These are phyloP conservation scores for Cataglyphis altisquamis DNA, from an alignment of 2,888 invertebrate species.

Conservation along the genomic window DNA sequence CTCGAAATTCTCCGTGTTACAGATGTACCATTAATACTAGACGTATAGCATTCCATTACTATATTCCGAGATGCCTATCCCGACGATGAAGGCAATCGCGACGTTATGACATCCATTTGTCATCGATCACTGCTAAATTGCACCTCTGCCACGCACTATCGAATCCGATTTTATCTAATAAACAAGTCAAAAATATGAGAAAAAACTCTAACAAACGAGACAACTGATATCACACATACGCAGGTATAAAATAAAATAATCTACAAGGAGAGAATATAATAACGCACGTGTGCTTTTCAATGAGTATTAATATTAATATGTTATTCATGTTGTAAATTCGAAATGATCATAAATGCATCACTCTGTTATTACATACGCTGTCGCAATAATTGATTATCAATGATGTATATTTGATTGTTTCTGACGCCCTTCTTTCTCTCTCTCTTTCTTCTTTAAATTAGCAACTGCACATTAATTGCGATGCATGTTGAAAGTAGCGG, in stretches of 20 bases:
- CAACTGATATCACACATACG: background rate
- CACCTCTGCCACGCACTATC: conserved; percentile 5
- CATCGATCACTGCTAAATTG: conserved; percentile 61
- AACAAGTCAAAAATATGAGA: background rate
- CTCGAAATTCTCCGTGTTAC: conserved; percentile 66
- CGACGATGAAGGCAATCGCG: conserved; percentile 45
- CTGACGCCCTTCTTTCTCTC: background rate
- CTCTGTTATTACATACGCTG: background rate
- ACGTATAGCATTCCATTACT: conserved; percentile 67
- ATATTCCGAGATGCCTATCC: conserved; percentile 63
- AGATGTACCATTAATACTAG: conserved; percentile 63
- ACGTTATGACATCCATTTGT: conserved; percentile 51
- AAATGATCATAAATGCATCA: background rate
- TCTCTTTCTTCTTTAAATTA: too few species aligned
- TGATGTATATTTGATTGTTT: conserved; percentile 3
- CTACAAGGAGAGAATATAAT: background rate
- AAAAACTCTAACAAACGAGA: background rate
- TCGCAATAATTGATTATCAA: conserved; percentile 9
- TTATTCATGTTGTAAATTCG: background rate
- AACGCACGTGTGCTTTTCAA: background rate
- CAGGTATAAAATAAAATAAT: background rate
- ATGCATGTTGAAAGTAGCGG: background rate
- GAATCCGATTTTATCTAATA: background rate
- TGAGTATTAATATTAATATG: background rate
- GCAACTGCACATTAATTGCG: background rate